Conservation (phyloP, 2,888 invertebrate species). For the Abrostola tripartita region DNA sequence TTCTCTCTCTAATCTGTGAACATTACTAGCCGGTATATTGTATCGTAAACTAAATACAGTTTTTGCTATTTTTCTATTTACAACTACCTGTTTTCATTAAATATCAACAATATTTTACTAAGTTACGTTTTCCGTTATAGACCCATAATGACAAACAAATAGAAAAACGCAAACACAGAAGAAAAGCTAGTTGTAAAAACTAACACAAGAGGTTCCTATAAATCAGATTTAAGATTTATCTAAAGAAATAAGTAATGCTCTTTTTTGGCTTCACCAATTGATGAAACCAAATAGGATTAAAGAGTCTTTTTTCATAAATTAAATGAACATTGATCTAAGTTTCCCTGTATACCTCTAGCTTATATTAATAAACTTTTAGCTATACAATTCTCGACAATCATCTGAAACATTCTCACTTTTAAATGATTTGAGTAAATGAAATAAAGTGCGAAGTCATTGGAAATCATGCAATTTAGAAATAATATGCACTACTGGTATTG, state of each 20-base stretch:
- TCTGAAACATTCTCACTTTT: neutral
- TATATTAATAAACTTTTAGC: constrained; percentile 20
- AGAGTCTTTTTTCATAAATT: neutral
- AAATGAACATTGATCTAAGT: constrained; percentile 5
- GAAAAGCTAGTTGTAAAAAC: neutral
- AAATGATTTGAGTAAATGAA: too few relatives aligned
- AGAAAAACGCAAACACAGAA: neutral
- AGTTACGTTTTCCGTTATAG: too few relatives aligned
- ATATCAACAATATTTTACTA: too few relatives aligned
- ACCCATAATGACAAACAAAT: too few relatives aligned
- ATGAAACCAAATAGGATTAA: neutral
- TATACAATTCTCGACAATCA: constrained; percentile 6
- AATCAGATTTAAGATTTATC: neutral
- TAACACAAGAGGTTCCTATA: neutral
- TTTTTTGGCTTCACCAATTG: neutral
- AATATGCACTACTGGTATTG: too few relatives aligned
- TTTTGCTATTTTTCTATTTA: too few relatives aligned
- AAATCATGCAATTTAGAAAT: too few relatives aligned
- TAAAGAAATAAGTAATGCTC: neutral
- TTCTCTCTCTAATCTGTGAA: too few relatives aligned
- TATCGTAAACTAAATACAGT: too few relatives aligned
- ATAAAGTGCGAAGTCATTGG: too few relatives aligned
- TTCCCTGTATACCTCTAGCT: constrained; percentile 39
- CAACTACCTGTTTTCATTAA: too few relatives aligned
- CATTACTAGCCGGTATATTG: too few relatives aligned